Evolutionary conservation across 2,888 invertebrate species (phyloP), one percentile per base, ranked within the genome.

Genomic region (Myopa tessellatipennis): DNA sequence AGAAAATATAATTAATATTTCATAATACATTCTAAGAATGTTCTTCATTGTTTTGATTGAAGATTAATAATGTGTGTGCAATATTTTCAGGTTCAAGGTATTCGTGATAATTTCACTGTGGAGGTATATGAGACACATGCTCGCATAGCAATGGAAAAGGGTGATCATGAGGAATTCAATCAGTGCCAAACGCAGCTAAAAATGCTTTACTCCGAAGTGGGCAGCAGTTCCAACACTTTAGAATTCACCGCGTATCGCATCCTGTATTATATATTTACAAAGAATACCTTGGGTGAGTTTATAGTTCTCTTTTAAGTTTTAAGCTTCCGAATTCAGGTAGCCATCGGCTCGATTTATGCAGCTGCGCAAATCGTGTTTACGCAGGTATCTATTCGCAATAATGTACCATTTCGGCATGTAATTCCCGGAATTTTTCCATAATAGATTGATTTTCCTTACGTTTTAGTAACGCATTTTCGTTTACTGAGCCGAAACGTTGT

Each of bases 91-190:
- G 95, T 98, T 71, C 99, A 99, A 92, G 97, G 98, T 85, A 93
- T 99, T 83, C 91, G 99, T 83, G 96, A 98, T 90, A 92, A 92
- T 82, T 98, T 99, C 87, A 98, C 99, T 76, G 95, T 99, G n/a
- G 93, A 95, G 87, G 99, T 99, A 14, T 99, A 99, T 90, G 99
- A 99, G 91, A 98, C 98, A 4, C 99, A 99, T 91, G 99, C 98
- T 5, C 92, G 98, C 76, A 97, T 99, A 85, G 98, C 99, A 72
- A 91, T 99, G 88, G 99, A 99, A 89, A 98, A 96, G 90, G 97
- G 97, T 74, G 99, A 99, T 88, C 98, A 98, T 88, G 98, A 98
- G 87, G 99, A 99, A 89, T 99, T 99, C 88, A 99, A 99, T 91
- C 99, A 99, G 90, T 99, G 99, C 88, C 99, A 99, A 90, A 98